Evolutionary conservation across 2,888 invertebrate species (phyloP), one percentile per base, ranked within the genome.

Genomic region (Aelia acuminata): DNA sequence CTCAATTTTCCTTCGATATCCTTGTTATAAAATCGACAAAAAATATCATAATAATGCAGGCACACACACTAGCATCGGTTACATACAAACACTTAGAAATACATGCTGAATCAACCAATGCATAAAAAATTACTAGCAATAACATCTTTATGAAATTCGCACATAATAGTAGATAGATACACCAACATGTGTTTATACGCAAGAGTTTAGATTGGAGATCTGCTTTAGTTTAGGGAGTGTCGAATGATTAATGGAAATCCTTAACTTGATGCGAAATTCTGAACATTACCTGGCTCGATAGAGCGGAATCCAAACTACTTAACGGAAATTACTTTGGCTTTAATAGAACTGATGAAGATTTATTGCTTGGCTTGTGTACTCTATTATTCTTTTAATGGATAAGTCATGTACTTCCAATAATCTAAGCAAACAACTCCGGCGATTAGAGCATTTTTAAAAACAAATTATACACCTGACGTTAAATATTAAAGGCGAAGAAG

Each of bases 301-400:
- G 63, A 70, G 63, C 63, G 57, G 57, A 57, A 70, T 35, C 18
- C 20, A 70, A 70, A 31, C 63, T 35, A 35, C 35, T 70, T 70
- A 70, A 70, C 63, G 63, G 63, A 70, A 70, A 70, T 70, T 70
- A 70, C 63, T 70, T 35, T 35, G 31, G 63, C 31, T 70, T 70
- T 31, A 35, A 70, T 70, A 70, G 63, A 70, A 70, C 35, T 70
- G 63, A 70, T 70, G 31, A 70, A 70, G 63, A 70, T 70, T 70
- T 70, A 70, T 70, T 10, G 35, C 31, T 70, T 15, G 1, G 4
- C 5, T 35, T 70, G 18, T 5, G 2, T 18, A 18, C 63, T 70
- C 63, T 31, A 70, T 70, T 70, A 70, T 70, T 70, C 63, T 31
- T 70, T 57, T 26, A 57, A 57, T 70, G 31, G 18, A 31, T 35